A percentile compares a stretch with the other conserved stretches of the same genome.
Conservation (phyloP, 37 sponge, comb jelly and placozoan species). For the Geodia barretti region DNA sequence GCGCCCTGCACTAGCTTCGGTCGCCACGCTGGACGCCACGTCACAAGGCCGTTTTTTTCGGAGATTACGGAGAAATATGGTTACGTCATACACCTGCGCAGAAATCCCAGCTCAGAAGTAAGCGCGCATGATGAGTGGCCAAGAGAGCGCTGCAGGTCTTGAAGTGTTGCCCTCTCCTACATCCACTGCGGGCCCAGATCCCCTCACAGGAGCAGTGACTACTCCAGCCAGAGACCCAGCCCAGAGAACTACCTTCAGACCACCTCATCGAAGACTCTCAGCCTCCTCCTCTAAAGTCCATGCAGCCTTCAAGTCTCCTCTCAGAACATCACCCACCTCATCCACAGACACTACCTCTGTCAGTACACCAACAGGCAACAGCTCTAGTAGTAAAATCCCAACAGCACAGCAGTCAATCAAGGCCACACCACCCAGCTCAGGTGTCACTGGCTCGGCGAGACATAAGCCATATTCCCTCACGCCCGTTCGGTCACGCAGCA, state of each 20-base stretch:
- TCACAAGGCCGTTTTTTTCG: neutral
- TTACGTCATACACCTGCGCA: no score
- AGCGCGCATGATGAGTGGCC: no score
- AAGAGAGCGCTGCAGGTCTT: neutral
- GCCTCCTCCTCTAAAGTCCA: neutral
- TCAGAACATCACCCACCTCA: neutral
- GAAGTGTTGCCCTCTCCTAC: neutral
- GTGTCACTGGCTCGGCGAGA: neutral
- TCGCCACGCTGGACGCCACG: neutral
- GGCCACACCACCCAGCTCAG: neutral
- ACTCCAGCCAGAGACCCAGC: neutral
- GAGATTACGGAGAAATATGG: constrained; percentile 3
- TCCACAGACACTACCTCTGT: neutral
- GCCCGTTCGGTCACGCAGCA: no score
- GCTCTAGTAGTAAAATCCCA: no score
- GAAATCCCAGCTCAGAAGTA: no score
- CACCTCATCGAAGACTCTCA: neutral
- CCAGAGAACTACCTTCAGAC: neutral
- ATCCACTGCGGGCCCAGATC: no score
- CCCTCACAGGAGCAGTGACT: no score
- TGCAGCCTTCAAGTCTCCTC: neutral
- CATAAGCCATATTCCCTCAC: neutral
- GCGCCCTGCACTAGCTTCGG: no score
- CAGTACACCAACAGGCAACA: neutral
- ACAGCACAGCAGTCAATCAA: no score